Conservation (phyloP, 2,888 invertebrate genomes). For the Zaprionus lineosus region DNA sequence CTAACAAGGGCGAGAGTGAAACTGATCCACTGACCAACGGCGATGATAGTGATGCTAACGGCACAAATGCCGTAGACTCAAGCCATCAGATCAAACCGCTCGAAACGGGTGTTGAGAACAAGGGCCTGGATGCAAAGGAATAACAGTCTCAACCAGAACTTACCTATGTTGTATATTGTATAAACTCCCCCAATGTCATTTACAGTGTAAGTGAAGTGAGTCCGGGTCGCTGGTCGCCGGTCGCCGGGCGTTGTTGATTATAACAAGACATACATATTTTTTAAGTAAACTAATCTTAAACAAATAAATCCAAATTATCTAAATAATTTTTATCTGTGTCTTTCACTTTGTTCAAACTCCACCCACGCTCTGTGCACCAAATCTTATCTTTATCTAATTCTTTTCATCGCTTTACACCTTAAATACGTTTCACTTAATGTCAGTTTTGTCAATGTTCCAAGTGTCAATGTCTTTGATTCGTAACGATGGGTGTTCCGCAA, state of each 20-base stretch:
- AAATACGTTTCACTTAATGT: too few relatives aligned
- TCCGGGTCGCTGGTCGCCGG: constrained; percentile 5
- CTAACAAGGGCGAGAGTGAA: constrained; percentile 50
- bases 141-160: constrained; percentile 17
- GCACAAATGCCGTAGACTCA: neutral
- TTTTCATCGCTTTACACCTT: too few relatives aligned
- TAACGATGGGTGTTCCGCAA: too few relatives aligned
- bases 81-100: constrained; percentile 28
- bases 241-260: constrained; percentile 51
- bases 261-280: constrained; percentile 42
- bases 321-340: constrained; percentile 6
- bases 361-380: neutral
- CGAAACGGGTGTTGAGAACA: constrained; percentile 66
- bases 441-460: too few relatives aligned
- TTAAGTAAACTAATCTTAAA: constrained; percentile 56
- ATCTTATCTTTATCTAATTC: too few relatives aligned
- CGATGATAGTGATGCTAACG: constrained; percentile 23
- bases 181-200: constrained; percentile 9
- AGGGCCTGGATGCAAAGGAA: constrained; percentile 56
- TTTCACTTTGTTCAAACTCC: neutral
- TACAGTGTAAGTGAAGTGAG: constrained; percentile 41
- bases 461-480: too few relatives aligned
- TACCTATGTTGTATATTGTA: constrained; percentile 43
- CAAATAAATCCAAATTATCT: constrained; percentile 44
- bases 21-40: constrained; percentile 49